These are phyloP conservation scores for Sprattus sprattus DNA, from an alignment of 2,113 vertebrate genomes.

Conservation along the genomic window DNA sequence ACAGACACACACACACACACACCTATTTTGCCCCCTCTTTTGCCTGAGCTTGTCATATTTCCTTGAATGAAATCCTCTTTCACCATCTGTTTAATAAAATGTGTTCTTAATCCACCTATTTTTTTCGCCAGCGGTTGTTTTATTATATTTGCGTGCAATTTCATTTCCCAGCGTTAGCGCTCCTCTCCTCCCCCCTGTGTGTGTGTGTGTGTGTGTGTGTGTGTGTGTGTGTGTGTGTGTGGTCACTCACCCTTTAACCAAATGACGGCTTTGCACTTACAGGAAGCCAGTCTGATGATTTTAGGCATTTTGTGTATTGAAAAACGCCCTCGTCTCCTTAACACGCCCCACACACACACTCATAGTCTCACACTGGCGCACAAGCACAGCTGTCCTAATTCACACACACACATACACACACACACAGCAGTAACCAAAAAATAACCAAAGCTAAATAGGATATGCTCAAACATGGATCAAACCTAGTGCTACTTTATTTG, in stretches of 20 bases:
- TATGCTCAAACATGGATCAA: not conserved
- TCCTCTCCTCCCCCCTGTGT: too few relatives aligned
- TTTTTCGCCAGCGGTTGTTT: constrained; percentile 55
- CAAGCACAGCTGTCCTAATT: not conserved
- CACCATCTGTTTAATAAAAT: constrained; percentile 79
- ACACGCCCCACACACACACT: constrained; percentile 2
- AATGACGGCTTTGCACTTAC: constrained; percentile 34
- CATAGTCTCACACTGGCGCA: not conserved
- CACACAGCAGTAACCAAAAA: not conserved
- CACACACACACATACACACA: not conserved
- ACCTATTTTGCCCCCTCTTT: constrained; percentile 39
- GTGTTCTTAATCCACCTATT: constrained; percentile 73
- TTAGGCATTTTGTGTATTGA: constrained; percentile 42
- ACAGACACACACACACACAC: not conserved
- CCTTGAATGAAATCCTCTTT: constrained; percentile 76
- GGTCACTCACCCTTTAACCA: constrained; percentile 33
- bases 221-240: constrained; percentile 13
- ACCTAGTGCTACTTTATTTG: not conserved
- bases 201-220: too few relatives aligned
- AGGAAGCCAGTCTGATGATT: constrained; percentile 34
- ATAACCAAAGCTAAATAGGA: not conserved
- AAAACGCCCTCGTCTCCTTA: constrained; percentile 44
- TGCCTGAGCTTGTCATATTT: constrained; percentile 73
- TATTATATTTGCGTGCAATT: constrained; percentile 62
- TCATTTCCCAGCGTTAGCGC: constrained; percentile 59